phyloP scores from a whole-genome alignment of 1,140 invertebrate species.

The Leptinotarsa lineolata region DNA sequence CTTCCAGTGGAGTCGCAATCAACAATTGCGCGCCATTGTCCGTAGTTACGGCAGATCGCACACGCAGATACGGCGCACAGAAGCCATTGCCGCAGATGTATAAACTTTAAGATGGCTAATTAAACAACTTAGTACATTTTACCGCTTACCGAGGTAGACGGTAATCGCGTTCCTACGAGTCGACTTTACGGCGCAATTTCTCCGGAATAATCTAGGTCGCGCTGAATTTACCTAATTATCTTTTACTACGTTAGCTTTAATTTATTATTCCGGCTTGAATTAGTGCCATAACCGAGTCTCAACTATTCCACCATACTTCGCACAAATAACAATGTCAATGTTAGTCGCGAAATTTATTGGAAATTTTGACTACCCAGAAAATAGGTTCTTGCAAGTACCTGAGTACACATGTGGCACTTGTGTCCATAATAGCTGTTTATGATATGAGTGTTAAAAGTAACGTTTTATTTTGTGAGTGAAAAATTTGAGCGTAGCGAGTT shows the following conservation, averaged over 20 bases:
- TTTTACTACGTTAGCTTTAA: constrained; percentile 17
- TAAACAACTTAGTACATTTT: constrained; percentile 28
- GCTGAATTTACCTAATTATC: constrained; percentile 26
- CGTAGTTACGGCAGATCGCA: constrained; percentile 13
- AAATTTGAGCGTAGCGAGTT: too few species aligned
- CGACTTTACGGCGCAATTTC: constrained; percentile 18
- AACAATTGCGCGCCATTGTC: constrained; percentile 8
- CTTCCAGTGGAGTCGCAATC: constrained; percentile 11
- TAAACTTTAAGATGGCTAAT: constrained; percentile 28
- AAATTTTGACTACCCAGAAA: too few species aligned
- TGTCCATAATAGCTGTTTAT: too few species aligned
- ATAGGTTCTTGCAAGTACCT: too few species aligned
- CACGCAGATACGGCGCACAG: constrained; percentile 9
- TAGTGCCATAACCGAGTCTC: background rate
- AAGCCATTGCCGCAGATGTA: constrained; percentile 19
- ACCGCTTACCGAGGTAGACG: constrained; percentile 24
- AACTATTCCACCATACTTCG: too few species aligned
- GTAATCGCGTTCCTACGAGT: constrained; percentile 21
- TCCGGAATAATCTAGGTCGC: constrained; percentile 24
- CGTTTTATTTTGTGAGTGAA: too few species aligned
- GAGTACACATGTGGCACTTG: too few species aligned
- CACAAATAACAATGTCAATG: too few species aligned
- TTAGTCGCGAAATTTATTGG: too few species aligned
- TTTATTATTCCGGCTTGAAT: constrained; percentile 21
- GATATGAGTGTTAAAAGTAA: too few species aligned